phyloP scores from a whole-genome alignment of 2,113 vertebrate genomes.

The Cynoglossus semilaevis region DNA sequence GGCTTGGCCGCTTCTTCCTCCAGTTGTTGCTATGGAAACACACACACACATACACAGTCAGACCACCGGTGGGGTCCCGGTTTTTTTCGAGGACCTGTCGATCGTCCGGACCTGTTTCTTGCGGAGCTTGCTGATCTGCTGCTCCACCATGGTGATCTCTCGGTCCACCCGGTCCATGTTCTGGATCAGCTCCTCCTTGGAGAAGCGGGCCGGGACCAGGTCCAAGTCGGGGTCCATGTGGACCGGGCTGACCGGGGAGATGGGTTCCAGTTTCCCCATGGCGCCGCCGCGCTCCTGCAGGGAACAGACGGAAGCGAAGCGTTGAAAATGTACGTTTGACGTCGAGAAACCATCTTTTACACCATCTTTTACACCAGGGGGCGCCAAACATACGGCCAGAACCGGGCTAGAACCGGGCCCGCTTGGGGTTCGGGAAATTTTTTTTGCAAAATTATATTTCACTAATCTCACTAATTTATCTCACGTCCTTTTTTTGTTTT shows the following conservation, averaged over 20 bases:
- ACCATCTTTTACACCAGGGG: no score
- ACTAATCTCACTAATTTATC: no score
- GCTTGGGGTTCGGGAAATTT: no score
- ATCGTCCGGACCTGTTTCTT: conserved; percentile 95
- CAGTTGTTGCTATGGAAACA: conserved; percentile 89
- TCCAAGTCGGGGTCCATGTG: conserved; percentile 86
- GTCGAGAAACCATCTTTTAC: no score
- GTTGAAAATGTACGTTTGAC: no score
- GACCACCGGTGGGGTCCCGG: no score
- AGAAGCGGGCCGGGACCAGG: conserved; percentile 87
- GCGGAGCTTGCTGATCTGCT: conserved; percentile 97
- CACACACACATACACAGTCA: conserved; percentile 28
- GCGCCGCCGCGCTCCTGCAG: conserved; percentile 80
- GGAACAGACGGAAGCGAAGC: no score
- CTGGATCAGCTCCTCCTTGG: conserved; percentile 98
- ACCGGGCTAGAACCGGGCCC: no score
- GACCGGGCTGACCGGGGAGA: conserved; percentile 88
- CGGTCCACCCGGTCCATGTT: conserved; percentile 98
- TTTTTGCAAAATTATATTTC: no score
- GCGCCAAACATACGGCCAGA: no score
- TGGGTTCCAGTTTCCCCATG: conserved; percentile 88
- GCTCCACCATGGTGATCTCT: conserved; percentile 98
- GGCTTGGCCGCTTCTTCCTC: conserved; percentile 98
- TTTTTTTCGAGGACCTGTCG: no score
- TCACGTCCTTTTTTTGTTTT: no score